Evolutionary conservation across 2,888 invertebrate genomes (phyloP).

Genomic region (Thera obeliscata): DNA sequence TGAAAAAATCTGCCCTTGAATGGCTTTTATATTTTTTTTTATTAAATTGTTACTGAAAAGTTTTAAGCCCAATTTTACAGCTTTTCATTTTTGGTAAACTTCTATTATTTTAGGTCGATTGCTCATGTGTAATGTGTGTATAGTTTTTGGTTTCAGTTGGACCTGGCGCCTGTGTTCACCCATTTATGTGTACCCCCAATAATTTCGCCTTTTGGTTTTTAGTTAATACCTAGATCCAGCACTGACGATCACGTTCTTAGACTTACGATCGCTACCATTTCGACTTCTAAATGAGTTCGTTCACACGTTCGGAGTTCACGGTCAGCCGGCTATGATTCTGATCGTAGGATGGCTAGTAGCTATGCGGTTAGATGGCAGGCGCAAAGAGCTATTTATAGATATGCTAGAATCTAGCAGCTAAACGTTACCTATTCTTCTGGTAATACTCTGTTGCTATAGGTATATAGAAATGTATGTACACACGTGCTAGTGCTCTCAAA

Average conservation of each 20-base stretch:
- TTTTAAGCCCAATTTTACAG: too few species aligned
- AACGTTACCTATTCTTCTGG: not conserved
- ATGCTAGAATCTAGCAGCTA: not conserved
- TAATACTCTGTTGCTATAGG: too few species aligned
- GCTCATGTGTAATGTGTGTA: too few species aligned
- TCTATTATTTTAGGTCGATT: too few species aligned
- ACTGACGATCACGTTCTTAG: constrained; percentile 67
- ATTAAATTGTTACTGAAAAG: too few species aligned
- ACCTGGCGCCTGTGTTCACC: too few species aligned
- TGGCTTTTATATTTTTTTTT: too few species aligned
- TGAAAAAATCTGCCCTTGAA: too few species aligned
- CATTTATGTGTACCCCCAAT: not conserved
- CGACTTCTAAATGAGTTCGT: constrained; percentile 80
- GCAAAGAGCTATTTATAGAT: not conserved
- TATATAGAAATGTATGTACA: too few species aligned
- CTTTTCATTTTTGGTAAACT: too few species aligned
- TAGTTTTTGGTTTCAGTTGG: too few species aligned
- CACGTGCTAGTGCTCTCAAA: too few species aligned
- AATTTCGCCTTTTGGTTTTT: not conserved
- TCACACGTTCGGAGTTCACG: constrained; percentile 71
- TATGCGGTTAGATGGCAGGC: not conserved
- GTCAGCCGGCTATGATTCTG: constrained; percentile 46
- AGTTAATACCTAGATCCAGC: constrained; percentile 38
- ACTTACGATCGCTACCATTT: constrained; percentile 67
- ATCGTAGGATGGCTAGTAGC: constrained; percentile 9